Conservation (phyloP, 2,797 vertebrate genomes). For the Gymnothorax javanicus region DNA sequence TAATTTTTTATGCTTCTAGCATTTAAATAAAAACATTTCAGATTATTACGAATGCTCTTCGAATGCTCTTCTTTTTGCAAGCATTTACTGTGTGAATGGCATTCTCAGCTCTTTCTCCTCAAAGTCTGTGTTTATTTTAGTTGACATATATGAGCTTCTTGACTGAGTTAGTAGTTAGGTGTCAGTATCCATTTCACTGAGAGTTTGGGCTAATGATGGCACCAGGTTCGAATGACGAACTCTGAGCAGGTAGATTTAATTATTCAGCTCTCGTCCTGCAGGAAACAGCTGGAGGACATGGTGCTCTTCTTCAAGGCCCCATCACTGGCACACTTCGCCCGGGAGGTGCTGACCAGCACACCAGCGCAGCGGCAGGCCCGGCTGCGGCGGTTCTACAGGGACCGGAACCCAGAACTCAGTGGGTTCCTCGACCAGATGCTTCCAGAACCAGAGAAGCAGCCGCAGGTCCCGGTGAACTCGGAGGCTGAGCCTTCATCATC, state of each 20-base stretch:
- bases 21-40: no score
- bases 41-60: no score
- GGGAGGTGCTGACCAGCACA: conserved; percentile 67
- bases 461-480: conserved; percentile 14
- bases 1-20: no score
- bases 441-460: conserved; percentile 51
- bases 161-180: no score
- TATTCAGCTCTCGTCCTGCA: conserved; percentile 52
- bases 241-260: background rate
- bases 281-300: conserved; percentile 90
- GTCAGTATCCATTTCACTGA: no score
- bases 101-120: no score
- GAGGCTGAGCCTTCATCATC: conserved; percentile 17
- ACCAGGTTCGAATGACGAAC: no score
- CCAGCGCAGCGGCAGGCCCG: conserved; percentile 78
- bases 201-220: no score
- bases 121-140: no score
- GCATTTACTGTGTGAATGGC: no score
- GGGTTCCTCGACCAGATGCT: conserved; percentile 64
- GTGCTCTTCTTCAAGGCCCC: conserved; percentile 70
- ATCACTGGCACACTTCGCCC: conserved; percentile 77
- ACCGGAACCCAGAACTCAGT: conserved; percentile 71
- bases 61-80: no score
- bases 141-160: no score
- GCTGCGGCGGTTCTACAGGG: conserved; percentile 79